A percentile compares a stretch with the other conserved stretches of the same genome.
phyloP scores from a whole-genome alignment of 2,888 invertebrate species.

The Molorchus minor region DNA sequence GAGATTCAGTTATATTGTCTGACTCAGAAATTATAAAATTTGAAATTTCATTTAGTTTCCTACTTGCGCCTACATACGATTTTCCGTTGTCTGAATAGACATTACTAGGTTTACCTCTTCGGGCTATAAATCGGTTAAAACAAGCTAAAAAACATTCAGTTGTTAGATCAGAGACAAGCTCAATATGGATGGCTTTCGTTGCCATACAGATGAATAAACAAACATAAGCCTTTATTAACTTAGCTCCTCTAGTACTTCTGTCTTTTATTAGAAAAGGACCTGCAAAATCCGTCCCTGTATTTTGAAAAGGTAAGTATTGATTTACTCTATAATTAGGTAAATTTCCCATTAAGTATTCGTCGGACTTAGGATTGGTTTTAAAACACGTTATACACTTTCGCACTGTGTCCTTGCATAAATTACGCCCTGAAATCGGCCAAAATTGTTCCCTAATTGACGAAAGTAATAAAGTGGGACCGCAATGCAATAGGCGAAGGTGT shows the following conservation, averaged over 20 bases:
- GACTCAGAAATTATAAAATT: slow-evolving; percentile 1
- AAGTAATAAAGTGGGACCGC: background rate
- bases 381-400: background rate
- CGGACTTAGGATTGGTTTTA: background rate
- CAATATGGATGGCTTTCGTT: slow-evolving; percentile 21
- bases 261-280: slow-evolving; percentile 23
- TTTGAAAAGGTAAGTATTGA: slow-evolving; percentile 2
- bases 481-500: slow-evolving; percentile 4
- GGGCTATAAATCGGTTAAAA: slow-evolving; percentile 23
- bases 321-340: background rate
- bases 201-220: slow-evolving; percentile 23
- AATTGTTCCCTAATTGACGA: background rate
- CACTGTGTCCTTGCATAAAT: background rate
- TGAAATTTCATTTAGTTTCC: background rate
- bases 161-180: slow-evolving; percentile 19
- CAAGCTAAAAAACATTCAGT: slow-evolving; percentile 16
- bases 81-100: slow-evolving; percentile 25
- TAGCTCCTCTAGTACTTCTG: background rate
- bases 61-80: slow-evolving; percentile 14
- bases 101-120: slow-evolving; percentile 22
- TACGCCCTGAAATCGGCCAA: slow-evolving; percentile 7
- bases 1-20: background rate
- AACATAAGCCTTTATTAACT: slow-evolving; percentile 1
- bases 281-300: slow-evolving; percentile 16
- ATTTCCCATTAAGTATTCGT: slow-evolving; percentile 10